These are phyloP conservation scores for Hydropotes inermis DNA, from an alignment of 2,113 vertebrate species.

Conservation along the genomic window DNA sequence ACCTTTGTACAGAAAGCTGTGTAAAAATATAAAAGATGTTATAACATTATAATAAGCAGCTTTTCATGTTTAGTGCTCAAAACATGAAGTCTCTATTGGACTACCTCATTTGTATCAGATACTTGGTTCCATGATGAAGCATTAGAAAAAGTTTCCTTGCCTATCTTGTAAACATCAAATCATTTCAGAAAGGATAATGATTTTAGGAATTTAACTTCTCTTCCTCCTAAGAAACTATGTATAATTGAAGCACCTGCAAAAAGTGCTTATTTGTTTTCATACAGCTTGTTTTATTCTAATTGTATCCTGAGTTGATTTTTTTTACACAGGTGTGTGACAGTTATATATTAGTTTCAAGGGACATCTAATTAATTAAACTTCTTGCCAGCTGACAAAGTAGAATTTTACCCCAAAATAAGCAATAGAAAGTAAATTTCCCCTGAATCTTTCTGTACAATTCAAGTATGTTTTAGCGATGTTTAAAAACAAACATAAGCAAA, in stretches of 20 bases:
- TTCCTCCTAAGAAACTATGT: neutral
- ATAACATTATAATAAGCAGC: neutral
- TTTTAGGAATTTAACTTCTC: conserved; percentile 31
- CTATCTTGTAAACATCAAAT: neutral
- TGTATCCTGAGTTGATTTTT: neutral
- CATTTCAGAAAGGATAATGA: neutral
- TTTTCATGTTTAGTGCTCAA: neutral
- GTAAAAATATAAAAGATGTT: neutral
- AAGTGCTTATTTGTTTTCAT: conserved; percentile 41
- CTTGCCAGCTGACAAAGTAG: neutral
- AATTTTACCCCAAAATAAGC: conserved; percentile 15
- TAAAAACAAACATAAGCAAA: neutral
- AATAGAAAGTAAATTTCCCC: neutral
- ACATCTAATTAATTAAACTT: conserved; percentile 57
- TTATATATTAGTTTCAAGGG: conserved; percentile 29
- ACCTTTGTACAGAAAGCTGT: neutral
- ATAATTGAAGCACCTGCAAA: neutral
- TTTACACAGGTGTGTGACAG: conserved; percentile 48
- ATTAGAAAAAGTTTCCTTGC: neutral
- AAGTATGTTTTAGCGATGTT: neutral
- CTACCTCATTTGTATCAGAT: neutral
- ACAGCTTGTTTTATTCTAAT: conserved; percentile 40
- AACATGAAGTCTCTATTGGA: neutral
- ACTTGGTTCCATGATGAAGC: neutral
- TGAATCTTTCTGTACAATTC: conserved; percentile 4